Conservation (phyloP, 2,797 vertebrate species). For the Clarias laeviceps region DNA sequence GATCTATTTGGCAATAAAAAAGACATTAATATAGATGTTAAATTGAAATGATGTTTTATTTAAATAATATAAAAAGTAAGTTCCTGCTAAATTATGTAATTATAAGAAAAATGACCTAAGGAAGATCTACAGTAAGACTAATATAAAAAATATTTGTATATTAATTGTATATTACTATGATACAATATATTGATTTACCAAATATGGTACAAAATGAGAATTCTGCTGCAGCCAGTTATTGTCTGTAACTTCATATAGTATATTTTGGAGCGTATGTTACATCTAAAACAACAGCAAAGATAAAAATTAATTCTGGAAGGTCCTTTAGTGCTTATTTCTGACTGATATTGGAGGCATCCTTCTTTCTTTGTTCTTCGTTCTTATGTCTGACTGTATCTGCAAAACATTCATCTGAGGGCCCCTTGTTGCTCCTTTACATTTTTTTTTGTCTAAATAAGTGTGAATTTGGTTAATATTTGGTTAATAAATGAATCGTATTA, state of each 20-base stretch:
- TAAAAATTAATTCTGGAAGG: too few species aligned
- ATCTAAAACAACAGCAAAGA: background rate
- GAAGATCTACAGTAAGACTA: background rate
- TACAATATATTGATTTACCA: background rate
- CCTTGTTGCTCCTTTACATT: background rate
- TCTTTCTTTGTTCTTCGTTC: too few species aligned
- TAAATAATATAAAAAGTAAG: background rate
- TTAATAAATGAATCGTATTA: background rate
- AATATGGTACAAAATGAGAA: background rate
- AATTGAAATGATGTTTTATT: background rate
- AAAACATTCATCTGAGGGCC: background rate
- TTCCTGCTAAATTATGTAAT: background rate
- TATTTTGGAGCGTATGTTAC: background rate
- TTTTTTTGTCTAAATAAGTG: background rate
- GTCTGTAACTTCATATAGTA: background rate
- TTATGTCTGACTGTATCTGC: too few species aligned
- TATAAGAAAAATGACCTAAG: background rate
- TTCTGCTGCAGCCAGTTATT: too few species aligned
- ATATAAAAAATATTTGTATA: background rate
- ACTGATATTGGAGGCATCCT: too few species aligned
- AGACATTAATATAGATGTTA: too few species aligned
- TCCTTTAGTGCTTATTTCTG: background rate
- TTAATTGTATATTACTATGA: too few species aligned
- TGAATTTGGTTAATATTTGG: background rate
- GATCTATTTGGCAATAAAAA: background rate